Base-by-base conservation (phyloP, 2,797 vertebrate species). In the Ataeniobius toweri region DNA sequence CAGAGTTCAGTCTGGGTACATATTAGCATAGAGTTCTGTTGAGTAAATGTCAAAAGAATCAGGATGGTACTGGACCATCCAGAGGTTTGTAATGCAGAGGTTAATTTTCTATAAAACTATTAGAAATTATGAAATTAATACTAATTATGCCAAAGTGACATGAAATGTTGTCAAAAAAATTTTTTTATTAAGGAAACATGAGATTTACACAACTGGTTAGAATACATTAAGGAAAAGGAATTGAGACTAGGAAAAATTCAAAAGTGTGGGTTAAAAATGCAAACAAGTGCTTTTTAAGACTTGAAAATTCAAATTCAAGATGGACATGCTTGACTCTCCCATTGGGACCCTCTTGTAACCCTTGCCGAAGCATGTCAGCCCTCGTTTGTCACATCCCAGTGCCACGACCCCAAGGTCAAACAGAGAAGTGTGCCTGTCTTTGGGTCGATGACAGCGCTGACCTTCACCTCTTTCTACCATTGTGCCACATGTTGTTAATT, bases 1-100 rank as follows among this genome's bases (percentile, higher is more conserved):
- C 92, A 89, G 74, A 89, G 95, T 95, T 95, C 93, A 94, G 88
- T 59, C 53, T 0, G 53, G 88, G 95, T 90, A 78, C 91, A 85
- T 86, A 93, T 95, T 94, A 93, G 89, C 93, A 94, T 95, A 59
- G 44, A 79, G 68, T 59, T 72, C 71, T 85, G 67, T 53, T 20
- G 69, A 68, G 77, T 79, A 61, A 74, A 74, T 77, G 67, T 69
- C 7, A 48, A 51, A 71, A 76, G 18, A 46, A 75, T 79, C 68
- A 9, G 36, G 39, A 46, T 61, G 36, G 50, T 46, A 24, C 39
- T 72, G 26, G 65, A 36, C 71, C 13, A 20, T 48, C 3, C 2
- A 71, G 51, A 24, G 2, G 20, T 58, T 31, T 59, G 4, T 28
- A 28, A 28, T 26, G 56, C 10, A 26, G 70, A 26, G 85, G 51